A percentile compares a stretch with the other conserved stretches of the same genome.
phyloP scores from a whole-genome alignment of 1,140 invertebrate species.

The Holcopasites calliopsidis region DNA sequence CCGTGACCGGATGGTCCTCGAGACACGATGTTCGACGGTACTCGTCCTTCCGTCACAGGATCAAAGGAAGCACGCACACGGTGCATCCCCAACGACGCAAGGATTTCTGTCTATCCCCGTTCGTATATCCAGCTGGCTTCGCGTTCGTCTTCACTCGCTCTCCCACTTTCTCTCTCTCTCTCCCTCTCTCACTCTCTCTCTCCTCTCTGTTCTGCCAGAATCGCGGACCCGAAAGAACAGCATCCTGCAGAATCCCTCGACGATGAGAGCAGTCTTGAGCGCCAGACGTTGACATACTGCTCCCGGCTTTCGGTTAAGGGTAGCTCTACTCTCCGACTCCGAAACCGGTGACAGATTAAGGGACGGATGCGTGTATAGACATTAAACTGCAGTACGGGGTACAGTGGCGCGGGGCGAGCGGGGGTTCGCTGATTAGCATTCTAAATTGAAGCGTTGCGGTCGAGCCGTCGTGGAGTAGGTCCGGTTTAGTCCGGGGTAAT shows the following conservation, averaged over 20 bases:
- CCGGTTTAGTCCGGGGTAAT: slow-evolving; percentile 70
- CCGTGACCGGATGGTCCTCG: slow-evolving; percentile 42
- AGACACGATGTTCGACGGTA: slow-evolving; percentile 41
- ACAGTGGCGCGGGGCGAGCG: background rate
- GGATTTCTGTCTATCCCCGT: slow-evolving; percentile 20
- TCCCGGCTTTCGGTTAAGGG: slow-evolving; percentile 65
- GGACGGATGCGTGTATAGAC: slow-evolving; percentile 72
- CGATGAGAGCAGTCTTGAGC: slow-evolving; percentile 44
- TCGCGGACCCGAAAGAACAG: no score
- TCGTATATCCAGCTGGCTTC: background rate
- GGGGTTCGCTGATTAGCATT: slow-evolving; percentile 75
- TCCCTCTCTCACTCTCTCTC: background rate
- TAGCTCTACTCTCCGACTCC: slow-evolving; percentile 46
- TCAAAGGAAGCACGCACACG: slow-evolving; percentile 48
- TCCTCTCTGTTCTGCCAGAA: no score
- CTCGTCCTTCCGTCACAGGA: slow-evolving; percentile 47
- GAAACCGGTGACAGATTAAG: slow-evolving; percentile 58
- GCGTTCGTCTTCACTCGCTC: background rate
- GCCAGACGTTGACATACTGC: slow-evolving; percentile 63
- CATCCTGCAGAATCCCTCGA: no score
- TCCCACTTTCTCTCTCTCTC: no score
- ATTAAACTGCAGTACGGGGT: slow-evolving; percentile 67
- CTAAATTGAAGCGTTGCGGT: slow-evolving; percentile 78
- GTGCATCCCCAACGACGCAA: slow-evolving; percentile 34
- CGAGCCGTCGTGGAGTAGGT: slow-evolving; percentile 67